Evolutionary conservation across 2,113 vertebrate genomes (phyloP).

Genomic region (Callospermophilus lateralis): DNA sequence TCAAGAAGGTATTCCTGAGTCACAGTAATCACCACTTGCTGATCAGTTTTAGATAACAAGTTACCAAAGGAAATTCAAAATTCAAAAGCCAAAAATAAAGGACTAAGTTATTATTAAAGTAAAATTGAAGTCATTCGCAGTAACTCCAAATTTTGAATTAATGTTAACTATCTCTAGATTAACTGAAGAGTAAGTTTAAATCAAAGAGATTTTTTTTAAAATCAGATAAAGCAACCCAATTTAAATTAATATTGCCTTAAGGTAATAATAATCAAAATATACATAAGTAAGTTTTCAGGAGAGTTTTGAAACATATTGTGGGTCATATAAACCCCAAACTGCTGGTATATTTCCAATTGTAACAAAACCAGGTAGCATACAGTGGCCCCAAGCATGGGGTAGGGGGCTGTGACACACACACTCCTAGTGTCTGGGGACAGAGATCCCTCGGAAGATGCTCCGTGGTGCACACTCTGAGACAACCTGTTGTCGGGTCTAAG

Average conservation of each 20-base stretch:
- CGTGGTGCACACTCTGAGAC: slow-evolving; percentile 95
- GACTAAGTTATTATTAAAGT: slow-evolving; percentile 37
- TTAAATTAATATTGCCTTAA: neutral
- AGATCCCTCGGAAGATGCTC: slow-evolving; percentile 96
- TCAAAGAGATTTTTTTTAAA: neutral
- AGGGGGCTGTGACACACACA: slow-evolving; percentile 77
- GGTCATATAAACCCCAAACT: neutral
- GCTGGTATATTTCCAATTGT: neutral
- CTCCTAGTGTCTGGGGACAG: slow-evolving; percentile 99
- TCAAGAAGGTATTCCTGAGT: neutral
- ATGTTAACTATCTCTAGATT: neutral
- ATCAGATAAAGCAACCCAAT: neutral
- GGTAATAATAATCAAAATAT: neutral
- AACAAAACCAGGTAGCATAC: slow-evolving; percentile 41
- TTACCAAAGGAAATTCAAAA: slow-evolving; percentile 29
- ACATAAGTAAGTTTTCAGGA: slow-evolving; percentile 35
- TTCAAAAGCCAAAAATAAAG: slow-evolving; percentile 40
- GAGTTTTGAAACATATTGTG: neutral
- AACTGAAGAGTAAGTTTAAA: neutral
- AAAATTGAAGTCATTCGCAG: slow-evolving; percentile 48
- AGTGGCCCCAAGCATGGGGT: slow-evolving; percentile 36
- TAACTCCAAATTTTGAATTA: slow-evolving; percentile 43
- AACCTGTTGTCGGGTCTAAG: slow-evolving; percentile 98
- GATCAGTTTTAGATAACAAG: neutral
- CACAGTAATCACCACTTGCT: neutral